Evolutionary conservation across 2,797 vertebrate genomes (phyloP).

Genomic region (Onychomys arenicola): DNA sequence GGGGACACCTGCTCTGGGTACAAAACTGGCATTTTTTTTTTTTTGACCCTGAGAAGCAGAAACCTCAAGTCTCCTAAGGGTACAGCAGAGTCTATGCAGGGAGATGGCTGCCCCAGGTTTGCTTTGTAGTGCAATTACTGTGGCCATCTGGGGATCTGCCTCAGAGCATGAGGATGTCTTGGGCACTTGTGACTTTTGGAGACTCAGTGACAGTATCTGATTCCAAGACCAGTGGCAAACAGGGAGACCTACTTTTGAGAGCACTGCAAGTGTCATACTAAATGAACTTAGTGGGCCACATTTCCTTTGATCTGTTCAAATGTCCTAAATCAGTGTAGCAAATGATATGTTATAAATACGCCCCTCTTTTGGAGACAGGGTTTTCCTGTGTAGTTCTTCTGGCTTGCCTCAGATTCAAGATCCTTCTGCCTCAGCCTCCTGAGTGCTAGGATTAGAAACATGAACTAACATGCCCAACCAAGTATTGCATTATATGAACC

Average conservation of each 20-base stretch:
- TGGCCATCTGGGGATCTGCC: constrained; percentile 72
- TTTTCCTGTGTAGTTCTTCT: not conserved
- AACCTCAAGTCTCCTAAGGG: constrained; percentile 21
- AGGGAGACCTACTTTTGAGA: constrained; percentile 34
- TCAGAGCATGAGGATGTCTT: not conserved
- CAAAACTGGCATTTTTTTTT: constrained; percentile 46
- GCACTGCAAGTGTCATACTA: not conserved
- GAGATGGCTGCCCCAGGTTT: constrained; percentile 16
- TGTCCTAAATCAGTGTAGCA: not conserved
- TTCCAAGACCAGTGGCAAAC: not conserved
- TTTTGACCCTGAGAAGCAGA: not conserved
- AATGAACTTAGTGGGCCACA: not conserved
- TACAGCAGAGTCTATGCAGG: not conserved
- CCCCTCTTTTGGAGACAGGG: not conserved
- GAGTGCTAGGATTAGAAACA: not conserved
- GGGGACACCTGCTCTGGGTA: constrained; percentile 66
- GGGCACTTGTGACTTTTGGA: constrained; percentile 40
- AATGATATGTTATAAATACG: not conserved
- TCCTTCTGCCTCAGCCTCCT: not conserved
- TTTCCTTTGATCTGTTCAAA: not conserved
- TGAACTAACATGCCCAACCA: not conserved
- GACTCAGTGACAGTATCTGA: not conserved
- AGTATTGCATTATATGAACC: not conserved
- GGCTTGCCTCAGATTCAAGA: not conserved
- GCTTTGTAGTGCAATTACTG: constrained; percentile 41